Evolutionary conservation across 2,113 vertebrate genomes (phyloP).

Genomic region (zebrafish (Danio rerio)): GRCz12tu NC_133197.1:37712501-37713000

Average conservation of each 20-base stretch:
- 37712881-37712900: no score
- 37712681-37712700: constrained; percentile 44
- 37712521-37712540: constrained; percentile 49
- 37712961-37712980: no score
- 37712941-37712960: no score
- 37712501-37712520: constrained; percentile 43
- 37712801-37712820: constrained; percentile 11
- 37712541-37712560: constrained; percentile 61
- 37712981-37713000: no score
- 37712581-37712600: constrained; percentile 52
- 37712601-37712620: constrained; percentile 48
- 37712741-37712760: constrained; percentile 32
- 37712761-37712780: constrained; percentile 35
- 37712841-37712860: neutral
- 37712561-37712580: constrained; percentile 60
- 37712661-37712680: constrained; percentile 44
- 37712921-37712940: no score
- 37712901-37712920: no score
- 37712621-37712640: constrained; percentile 51
- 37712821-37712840: neutral
- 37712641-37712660: constrained; percentile 50
- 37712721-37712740: neutral
- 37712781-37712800: constrained; percentile 27
- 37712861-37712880: no score
- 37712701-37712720: constrained; percentile 48